Base-by-base conservation (phyloP, 2,797 vertebrate genomes). In the Fistularia commersonii region DNA sequence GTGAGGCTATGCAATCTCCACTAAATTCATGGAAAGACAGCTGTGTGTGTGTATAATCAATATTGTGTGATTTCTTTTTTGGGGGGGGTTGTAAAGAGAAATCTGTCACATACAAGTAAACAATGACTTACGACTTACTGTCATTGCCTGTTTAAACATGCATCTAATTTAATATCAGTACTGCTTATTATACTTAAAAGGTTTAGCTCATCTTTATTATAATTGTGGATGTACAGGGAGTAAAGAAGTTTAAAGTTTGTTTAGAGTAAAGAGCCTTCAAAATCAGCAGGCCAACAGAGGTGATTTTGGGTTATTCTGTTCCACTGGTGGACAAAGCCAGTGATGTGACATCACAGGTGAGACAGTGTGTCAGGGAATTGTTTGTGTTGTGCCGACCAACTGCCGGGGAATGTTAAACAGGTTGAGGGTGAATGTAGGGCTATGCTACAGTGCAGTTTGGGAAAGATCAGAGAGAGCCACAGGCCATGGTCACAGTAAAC, bases 401-500 rank as follows among this genome's bases (percentile, higher is more conserved):
- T 54, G 35, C 55, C 1, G 64, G 69, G 61, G 53, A 63, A 61
- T 13, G 45, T 65, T 51, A 51, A 54, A 54, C 66, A 36, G 65
- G 51, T 51, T 8, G 40, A 34, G 23, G 46, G 51, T 48, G 37
- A 59, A 52, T 15, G 54, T 40, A 34, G 15, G 39, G 32, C 58
- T 54, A 52, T 35, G 32, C 54, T 23, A 23, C 23, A 36, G 48
- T 38, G 13, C 48, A n/a, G 56, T 40, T 60, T 54, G 54, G 38
- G 47, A 80, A 85, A 87, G 81, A 77, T 80, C 74, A 82, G 49
- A 63, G 65, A 51, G 55, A 53, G 61, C 67, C 71, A 66, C 48
- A 57, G 64, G 66, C 65, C 54, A 58, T 3, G 37, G 54, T 59
- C 73, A 72, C 77, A 76, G 72, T 48, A 39, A 64, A 61, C 72